Evolutionary conservation across 2,797 vertebrate genomes (phyloP), one percentile per base, ranked within the genome.

Genomic region (Taenioides sp.): DNA sequence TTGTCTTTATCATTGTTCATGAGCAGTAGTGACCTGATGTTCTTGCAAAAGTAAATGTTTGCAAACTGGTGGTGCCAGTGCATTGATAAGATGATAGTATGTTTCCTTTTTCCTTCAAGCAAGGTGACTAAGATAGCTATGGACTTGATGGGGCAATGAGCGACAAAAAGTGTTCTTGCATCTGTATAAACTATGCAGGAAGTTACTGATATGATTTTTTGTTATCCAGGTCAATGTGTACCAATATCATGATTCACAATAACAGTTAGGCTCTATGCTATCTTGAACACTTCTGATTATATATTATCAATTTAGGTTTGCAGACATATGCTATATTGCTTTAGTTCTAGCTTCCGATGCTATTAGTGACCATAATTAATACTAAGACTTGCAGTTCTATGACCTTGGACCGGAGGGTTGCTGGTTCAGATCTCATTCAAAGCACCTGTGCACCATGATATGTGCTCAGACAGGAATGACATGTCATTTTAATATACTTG

Each of bases 1-100:
- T 65, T 63, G 20, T 20, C 16, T 9, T 55, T 61, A 0, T 1
- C 34, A 18, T 2, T 16, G 23, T 74, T n/a, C 69, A 28, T 9
- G 50, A n/a, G 57, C 43, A 63, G 22, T 65, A 67, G 65, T 66
- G 69, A 71, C 34, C 52, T 47, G 58, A 31, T 74, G 62, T 14
- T 18, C 59, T 47, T 71, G 22, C 27, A 69, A 67, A 69, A 70
- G 34, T 10, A 77, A 77, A 25, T 50, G 31, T 58, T 77, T 4
- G 7, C 23, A 49, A 49, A 65, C 40, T 65, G 34, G 18, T 64
- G 11, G 62, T 64, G 34, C n/a, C 11, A 22, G 11, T 43, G n/a
- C 17, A 61, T 7, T 43, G 62, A 64, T 40, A 63, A 23, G n/a
- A 23, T 22, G 1, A 43, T 16, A 5, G 1, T 16, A 64, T 61